These are phyloP conservation scores for Lithobates pipiens DNA, from an alignment of 2,797 vertebrate species.

Conservation along the genomic window DNA sequence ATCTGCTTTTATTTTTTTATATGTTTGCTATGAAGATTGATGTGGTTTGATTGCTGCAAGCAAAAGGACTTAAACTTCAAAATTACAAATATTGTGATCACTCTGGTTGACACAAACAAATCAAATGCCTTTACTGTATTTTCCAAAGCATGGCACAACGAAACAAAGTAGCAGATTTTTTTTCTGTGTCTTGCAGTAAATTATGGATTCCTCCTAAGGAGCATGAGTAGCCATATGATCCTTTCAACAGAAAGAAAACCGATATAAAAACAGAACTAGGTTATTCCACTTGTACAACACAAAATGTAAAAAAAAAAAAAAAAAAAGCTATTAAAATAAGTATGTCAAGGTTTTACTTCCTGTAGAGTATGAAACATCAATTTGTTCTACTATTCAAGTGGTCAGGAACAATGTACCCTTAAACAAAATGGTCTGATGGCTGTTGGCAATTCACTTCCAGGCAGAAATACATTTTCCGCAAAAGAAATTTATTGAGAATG, in stretches of 20 bases:
- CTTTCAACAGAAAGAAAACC: constrained; percentile 73
- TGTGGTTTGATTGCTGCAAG: constrained; percentile 78
- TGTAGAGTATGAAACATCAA: constrained; percentile 76
- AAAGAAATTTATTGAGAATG: constrained; percentile 99
- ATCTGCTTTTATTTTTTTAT: constrained; percentile 74
- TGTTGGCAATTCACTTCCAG: constrained; percentile 97
- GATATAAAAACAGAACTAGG: constrained; percentile 72
- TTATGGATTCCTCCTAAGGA: constrained; percentile 78
- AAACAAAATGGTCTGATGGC: constrained; percentile 74
- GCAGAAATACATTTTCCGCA: constrained; percentile 98
- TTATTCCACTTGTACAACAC: constrained; percentile 76
- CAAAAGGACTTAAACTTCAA: constrained; percentile 77
- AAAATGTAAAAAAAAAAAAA: constrained; percentile 72
- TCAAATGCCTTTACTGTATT: constrained; percentile 79
- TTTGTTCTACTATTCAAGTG: constrained; percentile 66
- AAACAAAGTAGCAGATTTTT: constrained; percentile 69
- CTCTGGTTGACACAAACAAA: constrained; percentile 80
- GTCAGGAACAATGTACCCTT: constrained; percentile 75
- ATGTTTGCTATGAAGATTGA: constrained; percentile 72
- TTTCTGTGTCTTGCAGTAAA: constrained; percentile 75
- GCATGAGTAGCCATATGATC: constrained; percentile 72
- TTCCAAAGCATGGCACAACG: constrained; percentile 75
- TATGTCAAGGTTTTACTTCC: constrained; percentile 71
- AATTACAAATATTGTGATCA: constrained; percentile 82
- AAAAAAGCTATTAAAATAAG: constrained; percentile 42